Conservation (phyloP, 2,888 invertebrate genomes). For the Perizoma affinitatum region DNA sequence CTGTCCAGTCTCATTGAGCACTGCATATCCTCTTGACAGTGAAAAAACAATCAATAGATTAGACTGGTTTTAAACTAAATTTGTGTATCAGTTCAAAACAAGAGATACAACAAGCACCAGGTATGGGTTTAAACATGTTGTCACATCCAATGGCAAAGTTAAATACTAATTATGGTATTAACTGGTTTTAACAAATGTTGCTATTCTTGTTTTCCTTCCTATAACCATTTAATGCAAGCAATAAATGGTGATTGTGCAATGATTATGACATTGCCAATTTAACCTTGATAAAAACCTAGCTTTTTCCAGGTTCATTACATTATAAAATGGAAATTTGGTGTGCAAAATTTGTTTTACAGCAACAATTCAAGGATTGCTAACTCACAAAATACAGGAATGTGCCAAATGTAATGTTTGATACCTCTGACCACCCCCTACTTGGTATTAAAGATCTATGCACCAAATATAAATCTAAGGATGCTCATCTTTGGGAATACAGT, state of each 20-base stretch:
- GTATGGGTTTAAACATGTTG: conserved; percentile 31
- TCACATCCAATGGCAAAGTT: conserved; percentile 20
- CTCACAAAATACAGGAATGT: no score
- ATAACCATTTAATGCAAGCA: conserved; percentile 17
- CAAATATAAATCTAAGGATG: no score
- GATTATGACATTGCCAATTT: conserved; percentile 23
- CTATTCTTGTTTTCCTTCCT: conserved; percentile 35
- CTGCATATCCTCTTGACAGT: conserved; percentile 79
- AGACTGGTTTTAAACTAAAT: conserved; percentile 15
- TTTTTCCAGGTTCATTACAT: conserved; percentile 13
- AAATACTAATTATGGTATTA: conserved; percentile 19
- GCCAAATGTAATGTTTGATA: no score
- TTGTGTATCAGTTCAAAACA: conserved; percentile 15
- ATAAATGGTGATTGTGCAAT: conserved; percentile 20
- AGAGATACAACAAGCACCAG: neutral
- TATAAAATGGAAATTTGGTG: conserved; percentile 14
- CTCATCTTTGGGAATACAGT: no score
- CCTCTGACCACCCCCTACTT: no score
- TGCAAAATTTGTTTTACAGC: conserved; percentile 9
- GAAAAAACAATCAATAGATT: conserved; percentile 63
- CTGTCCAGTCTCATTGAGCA: conserved; percentile 76
- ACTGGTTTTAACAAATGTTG: conserved; percentile 22
- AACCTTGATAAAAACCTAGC: conserved; percentile 12
- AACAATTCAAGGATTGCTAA: conserved; percentile 4
- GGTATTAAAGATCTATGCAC: no score